Percentiles rank a stretch among this genome's conserved stretches.
Conservation (phyloP, 2,113 vertebrate genomes). For the Amazona vittata region DNA sequence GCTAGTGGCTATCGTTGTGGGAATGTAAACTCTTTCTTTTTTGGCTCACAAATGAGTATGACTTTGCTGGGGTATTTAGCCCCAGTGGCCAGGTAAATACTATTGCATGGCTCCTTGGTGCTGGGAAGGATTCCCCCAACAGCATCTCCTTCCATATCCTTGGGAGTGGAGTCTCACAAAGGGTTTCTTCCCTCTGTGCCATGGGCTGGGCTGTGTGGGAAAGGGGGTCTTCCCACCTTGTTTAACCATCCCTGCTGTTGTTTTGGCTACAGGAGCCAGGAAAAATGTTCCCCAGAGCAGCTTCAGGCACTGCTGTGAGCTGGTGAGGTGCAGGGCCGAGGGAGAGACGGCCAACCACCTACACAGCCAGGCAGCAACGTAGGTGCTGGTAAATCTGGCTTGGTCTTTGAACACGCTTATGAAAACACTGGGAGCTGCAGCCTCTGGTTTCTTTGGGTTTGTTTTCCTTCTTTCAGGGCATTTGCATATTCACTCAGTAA, state of each 20-base stretch:
- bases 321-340: not conserved
- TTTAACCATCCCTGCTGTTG: not conserved
- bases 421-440: not conserved
- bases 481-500: constrained; percentile 21
- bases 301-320: not conserved
- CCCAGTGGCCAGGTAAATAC: not conserved
- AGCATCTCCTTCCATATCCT: not conserved
- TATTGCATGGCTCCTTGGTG: not conserved
- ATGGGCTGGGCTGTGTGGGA: not conserved
- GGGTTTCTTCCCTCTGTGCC: not conserved
- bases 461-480: not conserved
- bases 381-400: not conserved
- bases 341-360: not conserved
- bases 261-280: not conserved
- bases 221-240: not conserved
- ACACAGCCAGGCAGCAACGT: fast-evolving
- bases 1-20: not conserved
- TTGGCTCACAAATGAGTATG: not conserved
- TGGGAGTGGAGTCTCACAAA: fast-evolving
- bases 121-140: not conserved
- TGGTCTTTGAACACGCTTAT: not conserved
- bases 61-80: not conserved
- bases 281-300: not conserved
- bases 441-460: not conserved
- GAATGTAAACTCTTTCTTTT: not conserved